Evolutionary conservation across 2,113 vertebrate genomes (phyloP).

Genomic region (Poeciliopsis occidentalis): DNA sequence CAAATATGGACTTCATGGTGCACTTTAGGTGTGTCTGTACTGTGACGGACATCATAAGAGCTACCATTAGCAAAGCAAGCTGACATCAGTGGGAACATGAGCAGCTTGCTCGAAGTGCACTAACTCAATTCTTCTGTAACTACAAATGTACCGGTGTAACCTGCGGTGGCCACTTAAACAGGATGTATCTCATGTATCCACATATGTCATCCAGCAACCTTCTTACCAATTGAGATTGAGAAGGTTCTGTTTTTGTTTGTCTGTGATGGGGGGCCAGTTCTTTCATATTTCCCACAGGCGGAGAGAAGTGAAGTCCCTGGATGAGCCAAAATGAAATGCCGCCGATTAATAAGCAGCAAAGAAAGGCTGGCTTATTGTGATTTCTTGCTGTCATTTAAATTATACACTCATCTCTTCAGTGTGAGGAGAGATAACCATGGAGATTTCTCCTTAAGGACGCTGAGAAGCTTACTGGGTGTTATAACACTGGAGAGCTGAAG

Average conservation of each 20-base stretch:
- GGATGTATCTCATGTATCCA: slow-evolving; percentile 40
- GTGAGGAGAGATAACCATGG: slow-evolving; percentile 13
- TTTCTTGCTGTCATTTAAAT: slow-evolving; percentile 38
- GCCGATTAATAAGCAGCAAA: slow-evolving; percentile 31
- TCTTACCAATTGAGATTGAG: slow-evolving; percentile 24
- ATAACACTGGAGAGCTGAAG: slow-evolving; percentile 26
- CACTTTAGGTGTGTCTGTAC: neutral
- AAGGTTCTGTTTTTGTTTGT: slow-evolving; percentile 31
- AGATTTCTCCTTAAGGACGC: slow-evolving; percentile 22
- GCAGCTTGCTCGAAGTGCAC: slow-evolving; percentile 41
- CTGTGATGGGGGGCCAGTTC: slow-evolving; percentile 4
- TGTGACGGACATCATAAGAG: slow-evolving; percentile 13
- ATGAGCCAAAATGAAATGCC: slow-evolving; percentile 35
- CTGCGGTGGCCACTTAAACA: slow-evolving; percentile 41
- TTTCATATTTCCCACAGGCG: slow-evolving; percentile 2
- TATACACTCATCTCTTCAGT: slow-evolving; percentile 8
- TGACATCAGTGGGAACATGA: slow-evolving; percentile 63
- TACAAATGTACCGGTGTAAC: slow-evolving; percentile 60
- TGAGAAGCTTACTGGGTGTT: neutral
- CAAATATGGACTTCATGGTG: neutral
- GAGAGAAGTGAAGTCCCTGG: neutral
- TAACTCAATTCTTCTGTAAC: slow-evolving; percentile 44
- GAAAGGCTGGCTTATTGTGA: slow-evolving; percentile 23
- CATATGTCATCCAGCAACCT: slow-evolving; percentile 35
- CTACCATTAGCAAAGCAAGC: slow-evolving; percentile 28